Evolutionary conservation across 2,888 invertebrate species (phyloP).

Genomic region (Thumatha senex): DNA sequence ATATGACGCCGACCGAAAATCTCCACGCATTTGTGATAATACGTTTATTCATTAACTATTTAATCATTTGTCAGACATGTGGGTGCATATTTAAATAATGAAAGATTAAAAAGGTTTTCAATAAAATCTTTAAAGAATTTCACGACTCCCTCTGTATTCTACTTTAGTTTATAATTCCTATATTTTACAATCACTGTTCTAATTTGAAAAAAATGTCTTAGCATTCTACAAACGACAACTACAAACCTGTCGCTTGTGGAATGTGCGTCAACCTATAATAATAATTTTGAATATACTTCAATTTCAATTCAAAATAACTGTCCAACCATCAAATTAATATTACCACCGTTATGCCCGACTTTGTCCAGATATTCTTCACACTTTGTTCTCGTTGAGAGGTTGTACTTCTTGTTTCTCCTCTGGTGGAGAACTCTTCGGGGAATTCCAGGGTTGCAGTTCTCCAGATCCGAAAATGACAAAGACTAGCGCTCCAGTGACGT

Average conservation of each 20-base stretch:
- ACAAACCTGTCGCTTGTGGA: background rate
- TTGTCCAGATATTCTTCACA: conserved; percentile 30
- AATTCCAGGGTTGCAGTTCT: conserved; percentile 82
- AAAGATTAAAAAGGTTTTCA: background rate
- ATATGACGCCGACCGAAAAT: conserved; percentile 18
- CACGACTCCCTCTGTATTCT: background rate
- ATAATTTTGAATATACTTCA: background rate
- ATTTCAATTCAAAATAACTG: background rate
- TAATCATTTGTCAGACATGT: conserved; percentile 20
- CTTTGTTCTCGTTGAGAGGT: conserved; percentile 70
- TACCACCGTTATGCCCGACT: conserved; percentile 19
- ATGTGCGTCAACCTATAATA: background rate
- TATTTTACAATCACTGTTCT: background rate
- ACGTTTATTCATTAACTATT: conserved; percentile 11
- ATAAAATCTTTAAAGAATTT: background rate
- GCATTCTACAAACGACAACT: background rate
- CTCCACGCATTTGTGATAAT: conserved; percentile 27
- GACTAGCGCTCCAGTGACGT: conserved; percentile 85
- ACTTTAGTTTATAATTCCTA: background rate
- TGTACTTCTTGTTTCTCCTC: conserved; percentile 56
- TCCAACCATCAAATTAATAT: background rate
- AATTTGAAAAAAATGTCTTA: background rate
- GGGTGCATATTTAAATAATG: conserved; percentile 3
- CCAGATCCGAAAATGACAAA: conserved; percentile 87
- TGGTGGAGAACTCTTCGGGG: conserved; percentile 23